Evolutionary conservation across 2,113 vertebrate species (phyloP), one percentile per base, ranked within the genome.

Genomic region (Macheiramphus alcinus): DNA sequence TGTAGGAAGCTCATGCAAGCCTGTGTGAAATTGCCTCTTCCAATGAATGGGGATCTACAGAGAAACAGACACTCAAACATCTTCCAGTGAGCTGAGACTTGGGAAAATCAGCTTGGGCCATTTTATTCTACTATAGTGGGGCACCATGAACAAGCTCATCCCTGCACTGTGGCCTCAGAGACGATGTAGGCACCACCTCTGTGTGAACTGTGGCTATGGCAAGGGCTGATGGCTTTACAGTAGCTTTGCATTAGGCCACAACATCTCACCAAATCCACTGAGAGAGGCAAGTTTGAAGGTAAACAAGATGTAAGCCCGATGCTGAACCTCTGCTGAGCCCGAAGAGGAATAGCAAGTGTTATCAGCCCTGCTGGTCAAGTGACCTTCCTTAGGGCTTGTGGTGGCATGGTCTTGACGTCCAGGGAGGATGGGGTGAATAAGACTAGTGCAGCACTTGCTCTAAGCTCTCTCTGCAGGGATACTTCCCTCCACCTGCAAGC

Each of bases 341-440:
- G 20, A 55, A 58, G 14, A 85, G 29, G 16, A 63, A 31, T 1
- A 52, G 16, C 22, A 72, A 72, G 38, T 10, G 19, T 27, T 59
- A n/a, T 27, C 16, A 74, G 31, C 26, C n/a, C 16, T 75, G 7
- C 26, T 79, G 47, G 29, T 6, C 25, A 32, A 66, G 47, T 2
- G 6, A 42, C 47, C 25, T 66, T 45, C n/a, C 22, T 2, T 15
- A 21, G 22, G 34, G 31, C 61, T 48, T 40, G 12, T 43, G 50
- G 34, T 5, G 8, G 20, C 36, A 34, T 0, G 0, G 52, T 36
- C 25, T 32, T 50, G 48, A 40, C 22, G 32, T 14, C 20, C 23
- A 56, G 26, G 48, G 38, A 68, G 17, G 40, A 56, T 25, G 43
- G 27, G 76, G 27, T 12, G n/a, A 10, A 23, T 68, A 68, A 81